Conservation (phyloP, 23 tunicate genomes). For the Styela plicata region DNA sequence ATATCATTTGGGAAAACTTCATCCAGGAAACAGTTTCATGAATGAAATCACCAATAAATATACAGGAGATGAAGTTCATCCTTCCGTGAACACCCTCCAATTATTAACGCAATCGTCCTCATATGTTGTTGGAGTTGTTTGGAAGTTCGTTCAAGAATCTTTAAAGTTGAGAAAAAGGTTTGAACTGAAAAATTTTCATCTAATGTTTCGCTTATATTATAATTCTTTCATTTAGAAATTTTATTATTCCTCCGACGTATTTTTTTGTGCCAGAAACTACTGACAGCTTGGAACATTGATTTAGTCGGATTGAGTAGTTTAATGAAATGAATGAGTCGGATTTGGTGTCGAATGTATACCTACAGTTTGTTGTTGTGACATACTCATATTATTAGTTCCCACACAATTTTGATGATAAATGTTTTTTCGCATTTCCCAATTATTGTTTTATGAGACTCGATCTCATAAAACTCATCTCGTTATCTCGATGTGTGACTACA, state of each 20-base stretch:
- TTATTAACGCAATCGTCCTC: not conserved
- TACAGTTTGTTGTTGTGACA: too few species aligned
- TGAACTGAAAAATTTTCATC: not conserved
- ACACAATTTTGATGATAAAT: too few species aligned
- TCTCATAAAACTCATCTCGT: too few species aligned
- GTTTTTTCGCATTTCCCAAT: too few species aligned
- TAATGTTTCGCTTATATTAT: not conserved
- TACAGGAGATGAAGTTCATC: not conserved
- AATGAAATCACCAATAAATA: not conserved
- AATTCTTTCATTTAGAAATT: not conserved
- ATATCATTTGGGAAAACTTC: not conserved
- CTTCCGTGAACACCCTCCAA: not conserved
- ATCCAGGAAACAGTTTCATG: not conserved
- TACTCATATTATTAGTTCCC: too few species aligned
- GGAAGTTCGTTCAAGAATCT: conserved; percentile 3
- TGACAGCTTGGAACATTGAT: not conserved
- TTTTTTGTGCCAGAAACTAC: not conserved
- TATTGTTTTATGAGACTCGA: too few species aligned
- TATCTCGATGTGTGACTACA: too few species aligned
- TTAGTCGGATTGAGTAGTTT: too few species aligned
- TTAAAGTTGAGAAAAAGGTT: not conserved
- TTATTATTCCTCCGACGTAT: not conserved
- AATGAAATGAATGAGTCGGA: too few species aligned
- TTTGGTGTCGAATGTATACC: too few species aligned
- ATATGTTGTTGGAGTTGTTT: not conserved